Evolutionary conservation across 2,113 vertebrate genomes (phyloP), one percentile per base, ranked within the genome.

Genomic region (Pipra filicauda): DNA sequence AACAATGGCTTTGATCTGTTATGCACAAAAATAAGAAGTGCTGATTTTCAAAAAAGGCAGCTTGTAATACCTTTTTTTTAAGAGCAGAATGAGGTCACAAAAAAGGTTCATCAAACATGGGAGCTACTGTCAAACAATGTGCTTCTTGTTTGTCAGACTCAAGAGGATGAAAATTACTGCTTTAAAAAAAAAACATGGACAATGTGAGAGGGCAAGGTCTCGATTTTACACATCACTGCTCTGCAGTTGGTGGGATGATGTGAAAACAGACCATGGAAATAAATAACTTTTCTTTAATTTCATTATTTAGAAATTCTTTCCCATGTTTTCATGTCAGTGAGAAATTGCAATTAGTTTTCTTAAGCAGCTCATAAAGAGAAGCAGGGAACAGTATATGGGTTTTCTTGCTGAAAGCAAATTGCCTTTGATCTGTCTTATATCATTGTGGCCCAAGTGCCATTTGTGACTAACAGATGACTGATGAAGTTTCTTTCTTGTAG

Each of bases 401-500:
- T 82, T 58, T 81, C 75, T 16, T 54, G 57, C 24, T 94, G 85
- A 93, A 94, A 85, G 77, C 30, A 80, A 80, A 52, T 88, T 89
- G 70, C 37, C 67, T 95, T 91, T 95, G 64, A 64, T 94, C 74
- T 73, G 28, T 75, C 35, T 77, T 4, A 0, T 49, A 52, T 83
- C 62, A 24, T 44, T 44, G 72, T 89, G 54, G 88, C 71, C 64
- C 58, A 66, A n/a, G 43, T 51, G n/a, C 41, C 72, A 6, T 20
- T 77, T 1, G 3, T 85, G 72, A 59, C 67, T 64, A 64, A 49
- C 66, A 73, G 51, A 62, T 95, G 88, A 92, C 89, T 95, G 78
- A 96, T 81, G 58, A 37, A n/a, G 44, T 95, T 86, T 97, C 77
- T 98, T 81, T 71, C 69, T 78, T 91, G 8, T 93, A 99, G 99